phyloP scores from a whole-genome alignment of 2,888 invertebrate species.

The Rhagium mordax region DNA sequence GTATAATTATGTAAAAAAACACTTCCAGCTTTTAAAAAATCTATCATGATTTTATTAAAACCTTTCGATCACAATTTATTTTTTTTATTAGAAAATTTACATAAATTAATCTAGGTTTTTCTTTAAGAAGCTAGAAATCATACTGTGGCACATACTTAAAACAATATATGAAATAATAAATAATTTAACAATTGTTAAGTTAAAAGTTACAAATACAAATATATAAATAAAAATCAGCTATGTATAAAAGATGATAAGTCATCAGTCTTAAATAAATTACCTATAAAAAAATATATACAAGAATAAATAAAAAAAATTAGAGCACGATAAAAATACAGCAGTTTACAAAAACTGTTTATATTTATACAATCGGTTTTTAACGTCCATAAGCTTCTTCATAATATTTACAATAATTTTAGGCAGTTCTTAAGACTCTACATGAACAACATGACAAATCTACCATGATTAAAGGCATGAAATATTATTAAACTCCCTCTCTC shows the following conservation, averaged over 20 bases:
- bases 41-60: constrained; percentile 22
- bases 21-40: neutral
- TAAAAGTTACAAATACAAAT: constrained; percentile 45
- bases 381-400: constrained; percentile 49
- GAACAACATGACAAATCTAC: constrained; percentile 50
- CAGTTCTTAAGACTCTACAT: constrained; percentile 51
- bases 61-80: neutral
- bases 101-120: neutral
- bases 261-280: constrained; percentile 68
- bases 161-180: constrained; percentile 45
- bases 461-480: constrained; percentile 39
- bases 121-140: constrained; percentile 32
- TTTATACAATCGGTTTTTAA: constrained; percentile 47
- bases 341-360: constrained; percentile 43
- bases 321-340: constrained; percentile 38
- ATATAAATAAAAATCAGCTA: constrained; percentile 57
- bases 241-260: constrained; percentile 63
- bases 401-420: constrained; percentile 52
- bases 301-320: constrained; percentile 56
- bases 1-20: neutral
- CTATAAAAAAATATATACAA: constrained; percentile 60
- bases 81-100: neutral
- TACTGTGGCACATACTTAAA: constrained; percentile 54
- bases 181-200: constrained; percentile 46
- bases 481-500: constrained; percentile 21